phyloP scores from a whole-genome alignment of 1,140 invertebrate genomes.

The Drosophila seguyi region DNA sequence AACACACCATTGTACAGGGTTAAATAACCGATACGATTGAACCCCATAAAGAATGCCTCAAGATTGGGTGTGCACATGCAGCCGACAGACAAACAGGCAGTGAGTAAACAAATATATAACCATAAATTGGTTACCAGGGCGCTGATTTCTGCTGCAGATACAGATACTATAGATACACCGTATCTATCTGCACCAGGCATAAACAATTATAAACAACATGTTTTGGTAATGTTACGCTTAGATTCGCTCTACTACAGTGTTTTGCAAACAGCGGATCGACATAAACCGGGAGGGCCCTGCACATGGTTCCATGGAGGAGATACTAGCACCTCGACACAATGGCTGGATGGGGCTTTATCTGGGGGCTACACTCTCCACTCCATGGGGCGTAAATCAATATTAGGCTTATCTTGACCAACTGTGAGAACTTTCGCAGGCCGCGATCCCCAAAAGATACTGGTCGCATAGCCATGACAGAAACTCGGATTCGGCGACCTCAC shows the following conservation, averaged over 20 bases:
- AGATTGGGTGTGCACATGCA: slow-evolving; percentile 39
- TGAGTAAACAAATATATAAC: slow-evolving; percentile 59
- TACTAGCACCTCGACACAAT: slow-evolving; percentile 7
- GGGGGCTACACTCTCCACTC: slow-evolving; percentile 21
- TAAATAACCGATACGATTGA: background rate
- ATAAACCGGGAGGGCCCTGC: slow-evolving; percentile 9
- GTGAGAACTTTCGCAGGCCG: slow-evolving; percentile 65
- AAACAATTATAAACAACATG: slow-evolving; percentile 72
- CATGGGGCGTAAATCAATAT: slow-evolving; percentile 73
- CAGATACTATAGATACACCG: slow-evolving; percentile 16
- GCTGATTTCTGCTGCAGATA: slow-evolving; percentile 61
- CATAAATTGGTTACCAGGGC: slow-evolving; percentile 62
- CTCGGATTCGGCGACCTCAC: slow-evolving; percentile 36
- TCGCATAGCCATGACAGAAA: slow-evolving; percentile 36
- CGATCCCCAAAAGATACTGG: slow-evolving; percentile 32
- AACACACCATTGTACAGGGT: background rate
- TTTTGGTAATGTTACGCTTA: slow-evolving; percentile 71
- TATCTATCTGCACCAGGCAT: slow-evolving; percentile 30
- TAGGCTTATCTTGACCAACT: slow-evolving; percentile 67
- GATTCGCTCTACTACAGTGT: slow-evolving; percentile 29
- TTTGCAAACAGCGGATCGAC: slow-evolving; percentile 40
- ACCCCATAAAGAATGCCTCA: background rate
- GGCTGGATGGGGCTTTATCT: slow-evolving; percentile 37
- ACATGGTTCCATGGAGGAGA: slow-evolving; percentile 15
- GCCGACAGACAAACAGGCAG: slow-evolving; percentile 8